A percentile compares a stretch with the other conserved stretches of the same genome.
Conservation (phyloP, 2,888 invertebrate species). For the Temnothorax ravouxi region DNA sequence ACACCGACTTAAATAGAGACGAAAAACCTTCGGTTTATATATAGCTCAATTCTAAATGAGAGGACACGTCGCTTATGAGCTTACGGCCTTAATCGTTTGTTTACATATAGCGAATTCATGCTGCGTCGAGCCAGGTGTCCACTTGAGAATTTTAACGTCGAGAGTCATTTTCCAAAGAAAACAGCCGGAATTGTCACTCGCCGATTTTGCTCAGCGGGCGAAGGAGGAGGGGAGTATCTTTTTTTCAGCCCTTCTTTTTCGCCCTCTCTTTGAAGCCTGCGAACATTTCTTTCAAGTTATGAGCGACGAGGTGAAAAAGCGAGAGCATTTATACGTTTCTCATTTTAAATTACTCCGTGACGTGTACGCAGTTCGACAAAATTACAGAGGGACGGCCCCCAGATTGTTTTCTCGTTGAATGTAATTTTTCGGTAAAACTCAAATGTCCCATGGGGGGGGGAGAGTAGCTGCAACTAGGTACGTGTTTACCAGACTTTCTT, state of each 20-base stretch:
- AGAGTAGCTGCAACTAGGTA: neutral
- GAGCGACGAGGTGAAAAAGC: neutral
- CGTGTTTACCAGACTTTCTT: conserved; percentile 14
- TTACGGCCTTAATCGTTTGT: conserved; percentile 30
- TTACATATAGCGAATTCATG: conserved; percentile 8
- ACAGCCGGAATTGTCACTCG: neutral
- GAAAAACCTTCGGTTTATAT: conserved; percentile 7
- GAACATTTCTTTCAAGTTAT: conserved; percentile 13
- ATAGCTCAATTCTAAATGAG: too few species aligned
- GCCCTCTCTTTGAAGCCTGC: neutral
- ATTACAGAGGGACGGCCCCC: neutral
- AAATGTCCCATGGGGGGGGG: neutral
- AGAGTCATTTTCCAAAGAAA: neutral
- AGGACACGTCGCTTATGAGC: too few species aligned
- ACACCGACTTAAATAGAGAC: neutral
- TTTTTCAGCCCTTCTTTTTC: neutral
- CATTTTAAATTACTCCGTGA: conserved; percentile 1
- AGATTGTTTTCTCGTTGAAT: conserved; percentile 21
- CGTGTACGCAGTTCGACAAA: neutral
- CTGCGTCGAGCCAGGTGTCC: neutral
- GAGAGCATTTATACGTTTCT: neutral
- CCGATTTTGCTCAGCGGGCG: neutral
- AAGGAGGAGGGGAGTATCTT: neutral
- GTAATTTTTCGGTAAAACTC: conserved; percentile 30
- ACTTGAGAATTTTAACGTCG: conserved; percentile 7